Base-by-base conservation (phyloP, 2,113 vertebrate species). In the Hippolais icterina region DNA sequence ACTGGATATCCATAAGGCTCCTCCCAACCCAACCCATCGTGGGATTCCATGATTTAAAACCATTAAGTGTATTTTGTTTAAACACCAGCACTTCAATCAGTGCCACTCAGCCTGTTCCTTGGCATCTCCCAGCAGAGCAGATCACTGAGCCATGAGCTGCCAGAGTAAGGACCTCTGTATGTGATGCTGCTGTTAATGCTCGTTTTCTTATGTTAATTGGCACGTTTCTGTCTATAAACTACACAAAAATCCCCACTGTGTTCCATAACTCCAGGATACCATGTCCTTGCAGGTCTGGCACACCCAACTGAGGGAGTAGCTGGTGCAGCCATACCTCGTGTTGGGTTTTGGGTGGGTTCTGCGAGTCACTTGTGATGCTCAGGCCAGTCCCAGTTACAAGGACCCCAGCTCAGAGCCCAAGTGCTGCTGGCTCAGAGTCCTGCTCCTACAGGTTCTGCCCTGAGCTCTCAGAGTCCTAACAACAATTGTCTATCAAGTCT, bases 281-380 rank as follows among this genome's bases (percentile, higher is more conserved):
- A 1, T 21, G 54, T 69, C 46, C 54, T 19, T 10, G 42, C 54
- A 22, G 7, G 15, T 3, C 8, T n/a, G 54, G 50, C 46, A 31
- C 60, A 3, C 9, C 29, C 57, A 20, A 37, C 57, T 17, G 42
- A 47, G 56, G 3, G 29, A 18, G 57, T 4, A 15, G 19, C 12
- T 60, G 77, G 9, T 21, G 56, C 71, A 83, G 47, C 63, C 13
- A 0, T 11, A 1, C 11, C 0, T 52, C 3, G 1, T 13, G n/a
- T 3, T 63, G 59, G 69, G 1, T 37, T 78, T 53, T n/a, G 47
- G 56, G 7, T 60, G 21, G 41, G 18, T 25, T 47, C 60, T 9
- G 29, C 6, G 44, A 33, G 78, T 59, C 37, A 11, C 47, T 12
- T 10, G 35, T 15, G 7, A 5, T 24, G 41, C 24, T 7, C 52